Evolutionary conservation across 2,888 invertebrate genomes (phyloP).

Genomic region (Spialia ferax): DNA sequence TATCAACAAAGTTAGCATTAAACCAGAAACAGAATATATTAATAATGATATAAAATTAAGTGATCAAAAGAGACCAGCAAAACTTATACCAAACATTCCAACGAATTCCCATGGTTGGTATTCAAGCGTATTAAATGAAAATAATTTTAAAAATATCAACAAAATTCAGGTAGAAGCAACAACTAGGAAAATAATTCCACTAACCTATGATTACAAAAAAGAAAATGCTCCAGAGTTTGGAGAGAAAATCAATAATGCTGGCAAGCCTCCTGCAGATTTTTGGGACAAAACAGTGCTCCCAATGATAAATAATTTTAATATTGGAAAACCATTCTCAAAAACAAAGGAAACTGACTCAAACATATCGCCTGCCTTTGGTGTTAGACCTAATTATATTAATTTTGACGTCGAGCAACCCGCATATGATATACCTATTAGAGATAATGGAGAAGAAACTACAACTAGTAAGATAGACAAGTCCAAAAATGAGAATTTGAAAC

Average conservation of each 20-base stretch:
- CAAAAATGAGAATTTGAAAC: slow-evolving; percentile 59
- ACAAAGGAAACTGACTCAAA: slow-evolving; percentile 56
- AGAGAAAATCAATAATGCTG: slow-evolving; percentile 71
- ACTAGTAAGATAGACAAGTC: slow-evolving; percentile 52
- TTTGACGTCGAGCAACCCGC: slow-evolving; percentile 74
- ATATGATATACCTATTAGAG: slow-evolving; percentile 80
- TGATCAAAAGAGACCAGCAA: slow-evolving; percentile 66
- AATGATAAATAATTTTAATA: slow-evolving; percentile 58
- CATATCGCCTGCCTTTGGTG: slow-evolving; percentile 55
- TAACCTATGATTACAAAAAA: slow-evolving; percentile 66
- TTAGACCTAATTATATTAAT: slow-evolving; percentile 65
- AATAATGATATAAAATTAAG: slow-evolving; percentile 55
- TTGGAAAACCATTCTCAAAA: slow-evolving; percentile 75
- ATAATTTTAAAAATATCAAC: slow-evolving; percentile 62
- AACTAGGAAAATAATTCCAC: slow-evolving; percentile 76
- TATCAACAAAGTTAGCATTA: slow-evolving; percentile 47
- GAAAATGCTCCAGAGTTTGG: slow-evolving; percentile 69
- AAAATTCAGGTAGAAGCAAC: slow-evolving; percentile 72
- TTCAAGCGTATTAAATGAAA: slow-evolving; percentile 70
- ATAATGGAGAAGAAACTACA: slow-evolving; percentile 73
- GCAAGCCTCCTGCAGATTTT: slow-evolving; percentile 74
- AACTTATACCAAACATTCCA: slow-evolving; percentile 71
- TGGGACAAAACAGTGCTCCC: slow-evolving; percentile 59
- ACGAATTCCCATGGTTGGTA: slow-evolving; percentile 83
- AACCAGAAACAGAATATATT: slow-evolving; percentile 61